Evolutionary conservation across 2,797 vertebrate species (phyloP).

Genomic region (Sciurus carolinensis): DNA sequence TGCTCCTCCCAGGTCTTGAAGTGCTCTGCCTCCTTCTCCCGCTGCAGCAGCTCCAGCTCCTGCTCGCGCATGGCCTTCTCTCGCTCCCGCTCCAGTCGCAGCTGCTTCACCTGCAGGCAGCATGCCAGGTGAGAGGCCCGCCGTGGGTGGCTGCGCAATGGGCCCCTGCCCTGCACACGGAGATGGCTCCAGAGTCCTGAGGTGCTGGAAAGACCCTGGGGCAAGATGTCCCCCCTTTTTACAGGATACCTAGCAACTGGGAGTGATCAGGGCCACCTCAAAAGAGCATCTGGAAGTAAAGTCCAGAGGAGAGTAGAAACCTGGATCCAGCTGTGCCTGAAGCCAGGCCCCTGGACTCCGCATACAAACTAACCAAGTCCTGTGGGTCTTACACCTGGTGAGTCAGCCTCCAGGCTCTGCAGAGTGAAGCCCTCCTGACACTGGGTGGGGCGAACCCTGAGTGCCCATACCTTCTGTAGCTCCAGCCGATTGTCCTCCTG

Average conservation of each 20-base stretch:
- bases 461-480: constrained; percentile 94
- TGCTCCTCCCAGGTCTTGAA: constrained; percentile 99
- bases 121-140: accelerated
- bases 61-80: constrained; percentile 98
- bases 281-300: neutral
- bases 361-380: accelerated
- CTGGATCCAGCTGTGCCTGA: neutral
- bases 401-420: too few relatives aligned
- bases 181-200: neutral
- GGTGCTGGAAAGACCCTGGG: neutral
- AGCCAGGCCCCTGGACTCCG: accelerated
- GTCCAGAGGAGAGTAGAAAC: neutral
- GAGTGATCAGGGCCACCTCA: neutral
- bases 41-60: constrained; percentile 98
- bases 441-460: accelerated
- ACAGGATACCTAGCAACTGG: neutral
- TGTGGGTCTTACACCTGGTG: too few relatives aligned
- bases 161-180: neutral
- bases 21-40: constrained; percentile 98
- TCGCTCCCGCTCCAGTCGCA: constrained; percentile 96
- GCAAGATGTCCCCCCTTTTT: neutral
- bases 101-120: constrained; percentile 94
- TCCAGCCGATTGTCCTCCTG: constrained; percentile 99
- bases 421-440: neutral
- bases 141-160: too few relatives aligned